Base-by-base conservation (phyloP, 2,888 invertebrate species). In the Drosophila prolongata region DNA sequence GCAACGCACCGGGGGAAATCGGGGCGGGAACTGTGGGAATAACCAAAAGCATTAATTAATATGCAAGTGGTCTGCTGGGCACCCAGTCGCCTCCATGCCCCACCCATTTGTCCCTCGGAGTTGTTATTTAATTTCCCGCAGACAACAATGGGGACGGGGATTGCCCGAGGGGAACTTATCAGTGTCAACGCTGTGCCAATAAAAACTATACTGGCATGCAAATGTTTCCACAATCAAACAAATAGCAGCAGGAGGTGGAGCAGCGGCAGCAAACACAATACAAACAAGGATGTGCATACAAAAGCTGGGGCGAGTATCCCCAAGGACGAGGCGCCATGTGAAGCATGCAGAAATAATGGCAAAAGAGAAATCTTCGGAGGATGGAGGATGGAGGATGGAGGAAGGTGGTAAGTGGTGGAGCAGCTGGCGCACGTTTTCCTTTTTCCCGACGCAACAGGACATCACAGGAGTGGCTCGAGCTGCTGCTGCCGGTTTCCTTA, bases 141-240 rank as follows among this genome's bases (percentile, higher is more conserved):
- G 60, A 62, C 61, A 50, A 37, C 49, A 46, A 10, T 10, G 34
- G 8, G 30, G 27, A 53, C 42, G 14, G 46, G 49, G 16, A 57
- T 58, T 16, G 50, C 86, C 79, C 80, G 57, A 53, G 86, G 86
- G 87, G 80, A 79, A 83, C 89, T 86, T 86, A 86, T 86, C 86
- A 86, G 89, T 86, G 88, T 86, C 88, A 86, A 87, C 87, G 79
- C 78, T 86, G 87, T 87, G 87, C 89, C 84, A 86, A 87, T 86
- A 86, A 86, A 86, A 86, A 86, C 86, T 88, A 86, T 88, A 86
- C 87, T 75, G 66, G 87, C 78, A 86, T 85, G 89, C 85, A 89
- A 85, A 84, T 87, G 84, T 87, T 81, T 83, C 83, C 76, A 89
- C 85, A 89, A 89, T 85, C 89, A 85, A 89, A 87, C 87, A 89